Base-by-base conservation (phyloP, 1,140 invertebrate species). In the Acyrthosiphon pisum region DNA sequence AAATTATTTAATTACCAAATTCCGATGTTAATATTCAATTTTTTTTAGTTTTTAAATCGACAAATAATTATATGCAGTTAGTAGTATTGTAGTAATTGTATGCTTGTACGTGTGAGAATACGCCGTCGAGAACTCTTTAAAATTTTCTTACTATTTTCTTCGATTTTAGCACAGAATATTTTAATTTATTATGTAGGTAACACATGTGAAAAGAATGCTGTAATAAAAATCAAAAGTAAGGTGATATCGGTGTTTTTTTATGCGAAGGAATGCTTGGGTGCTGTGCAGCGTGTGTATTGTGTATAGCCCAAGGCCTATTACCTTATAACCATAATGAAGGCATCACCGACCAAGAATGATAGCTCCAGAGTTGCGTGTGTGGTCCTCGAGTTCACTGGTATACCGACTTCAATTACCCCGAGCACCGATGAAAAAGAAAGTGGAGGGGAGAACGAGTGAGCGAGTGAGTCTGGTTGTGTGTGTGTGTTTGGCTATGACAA, bases 351-450 rank as follows among this genome's bases (percentile, higher is more conserved):
- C 48, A 30, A 93, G 91, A 93, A 93, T 86, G 91, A 93, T 86
- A 83, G 81, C 91, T 93, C 48, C 91, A 93, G 35, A 93, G 81
- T 93, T 83, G 81, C 48, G 91, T 93, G 91, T 93, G 91, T 93
- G 91, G 91, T 93, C 91, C 68, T 44, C 48, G 76, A 53, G 91
- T 93, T 93, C 91, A 93, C 81, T 50, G 48, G 81, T 93, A 93
- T 93, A 93, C 91, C 46, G 46, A 84, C 91, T 93, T 93, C 91
- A 93, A 93, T 93, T 93, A 93, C 91, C 91, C 91, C 30, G 81
- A 83, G 91, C 81, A 93, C 20, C 46, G 35, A 48, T 41, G 91
- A 86, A 93, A 56, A 84, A 53, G 48, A 50, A 83, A 46, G n/a
- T 41, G 50, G 81, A 44, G 81, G 48, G 48, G 50, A 53, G 81